Evolutionary conservation across 2,113 vertebrate species (phyloP).

Genomic region (Gobiocypris rarus): DNA sequence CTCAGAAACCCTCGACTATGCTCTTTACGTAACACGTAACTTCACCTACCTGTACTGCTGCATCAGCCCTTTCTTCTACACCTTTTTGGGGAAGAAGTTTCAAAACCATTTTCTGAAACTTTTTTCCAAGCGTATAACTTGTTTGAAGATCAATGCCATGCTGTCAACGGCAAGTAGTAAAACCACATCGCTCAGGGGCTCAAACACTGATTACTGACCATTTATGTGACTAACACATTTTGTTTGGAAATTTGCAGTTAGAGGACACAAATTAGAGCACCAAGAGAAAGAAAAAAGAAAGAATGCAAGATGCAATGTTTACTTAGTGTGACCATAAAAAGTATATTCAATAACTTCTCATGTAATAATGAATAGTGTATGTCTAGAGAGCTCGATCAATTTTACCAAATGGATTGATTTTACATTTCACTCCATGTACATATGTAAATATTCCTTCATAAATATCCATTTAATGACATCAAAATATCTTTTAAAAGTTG

Average conservation of each 20-base stretch:
- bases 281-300: neutral
- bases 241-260: neutral
- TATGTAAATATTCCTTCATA: neutral
- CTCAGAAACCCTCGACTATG: slow-evolving; percentile 60
- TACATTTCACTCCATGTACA: neutral
- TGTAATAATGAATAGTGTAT: neutral
- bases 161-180: slow-evolving; percentile 66
- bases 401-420: neutral
- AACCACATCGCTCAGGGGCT: slow-evolving; percentile 66
- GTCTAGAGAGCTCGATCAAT: neutral
- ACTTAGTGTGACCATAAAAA: no score
- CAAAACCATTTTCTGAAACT: slow-evolving; percentile 74
- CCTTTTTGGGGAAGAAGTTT: slow-evolving; percentile 80
- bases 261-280: neutral
- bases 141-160: slow-evolving; percentile 62
- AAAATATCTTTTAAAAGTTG: no score
- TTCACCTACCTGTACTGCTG: slow-evolving; percentile 79
- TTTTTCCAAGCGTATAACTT: slow-evolving; percentile 66
- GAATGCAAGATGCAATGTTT: neutral
- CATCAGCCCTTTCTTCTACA: slow-evolving; percentile 79
- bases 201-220: slow-evolving; percentile 64
- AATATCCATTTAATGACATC: neutral
- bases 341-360: neutral
- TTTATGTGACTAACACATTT: no score
- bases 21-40: slow-evolving; percentile 71